A percentile compares a stretch with the other conserved stretches of the same genome.
phyloP scores from a whole-genome alignment of 92 coral and sea anemone species.

The Umimayanthus chanpuru region DNA sequence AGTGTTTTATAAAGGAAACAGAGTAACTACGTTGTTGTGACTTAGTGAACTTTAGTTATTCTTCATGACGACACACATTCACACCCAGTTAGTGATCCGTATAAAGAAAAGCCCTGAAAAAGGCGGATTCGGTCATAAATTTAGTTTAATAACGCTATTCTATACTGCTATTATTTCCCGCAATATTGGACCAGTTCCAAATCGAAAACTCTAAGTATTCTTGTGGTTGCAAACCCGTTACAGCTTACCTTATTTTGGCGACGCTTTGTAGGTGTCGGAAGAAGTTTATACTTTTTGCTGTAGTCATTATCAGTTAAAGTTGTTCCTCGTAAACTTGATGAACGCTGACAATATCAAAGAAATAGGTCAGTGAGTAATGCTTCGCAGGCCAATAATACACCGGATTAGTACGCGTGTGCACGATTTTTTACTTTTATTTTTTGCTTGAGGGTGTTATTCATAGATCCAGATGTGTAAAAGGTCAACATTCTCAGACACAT shows the following conservation, averaged over 20 bases:
- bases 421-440: neutral
- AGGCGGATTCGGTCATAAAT: neutral
- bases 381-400: constrained; percentile 12
- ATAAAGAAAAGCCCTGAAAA: neutral
- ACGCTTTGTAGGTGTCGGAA: constrained; percentile 81
- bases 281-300: constrained; percentile 80
- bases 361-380: neutral
- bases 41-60: neutral
- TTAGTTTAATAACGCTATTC: neutral
- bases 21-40: neutral
- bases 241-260: constrained; percentile 77
- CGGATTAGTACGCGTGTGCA: constrained; percentile 4
- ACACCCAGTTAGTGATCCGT: neutral
- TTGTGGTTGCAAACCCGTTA: too few relatives aligned
- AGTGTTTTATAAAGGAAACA: neutral
- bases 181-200: constrained; percentile 6
- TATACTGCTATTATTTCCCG: neutral
- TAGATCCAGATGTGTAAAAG: neutral
- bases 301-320: constrained; percentile 58
- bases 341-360: constrained; percentile 1
- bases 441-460: neutral
- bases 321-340: constrained; percentile 39
- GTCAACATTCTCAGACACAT: constrained; percentile 5
- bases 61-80: neutral
- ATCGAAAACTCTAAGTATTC: neutral